Base-by-base conservation (phyloP, 2,888 invertebrate species). In the Netelia virgata region DNA sequence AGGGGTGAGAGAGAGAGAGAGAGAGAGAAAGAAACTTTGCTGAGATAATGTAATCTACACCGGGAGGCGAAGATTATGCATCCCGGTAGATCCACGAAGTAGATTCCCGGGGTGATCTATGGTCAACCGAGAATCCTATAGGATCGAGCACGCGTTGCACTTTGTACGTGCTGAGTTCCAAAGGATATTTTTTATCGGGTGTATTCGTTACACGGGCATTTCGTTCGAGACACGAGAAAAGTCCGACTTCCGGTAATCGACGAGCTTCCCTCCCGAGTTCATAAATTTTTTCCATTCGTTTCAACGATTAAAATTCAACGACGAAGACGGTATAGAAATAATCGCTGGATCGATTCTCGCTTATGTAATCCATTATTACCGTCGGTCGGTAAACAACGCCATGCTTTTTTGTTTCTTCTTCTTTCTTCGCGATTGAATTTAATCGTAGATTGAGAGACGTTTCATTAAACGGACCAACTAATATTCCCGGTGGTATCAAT, bases 71-170 rank as follows among this genome's bases (percentile, higher is more conserved):
- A 89, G 91, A 91, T 91, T 90, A 89, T 89, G 90, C 89, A 89
- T 88, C 90, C 89, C 82, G 82, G 82, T 73, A 91, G 92, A 92
- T 92, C 87, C 91, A 90, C 90, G 90, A 90, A 89, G 84, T 76
- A 90, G 91, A 91, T 91, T 90, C 70, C 76, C 9, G 66, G 84
- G 80, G 82, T 91, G 91, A 91, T 91, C 83, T 90, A 91, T 88
- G 88, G 88, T 83, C 85, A 74, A 73, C 84, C 41, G 53, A 57
- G 80, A 83, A 81, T 79, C 73, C 50, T 68, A 70, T 72, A 76
- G 81, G 72, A 77, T 75, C 73, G 57, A 78, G 59, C 84, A 75
- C 69, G 50, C 81, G 77, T 69, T 76, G 18, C 57, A 74, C 23
- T 59, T 64, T 50, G 36, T 68, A 47, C 36, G 47, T 36, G 41